Percentiles rank a stretch among this genome's conserved stretches.
Evolutionary conservation across 2,113 vertebrate species (phyloP).

Genomic region (Gobio gobio): DNA sequence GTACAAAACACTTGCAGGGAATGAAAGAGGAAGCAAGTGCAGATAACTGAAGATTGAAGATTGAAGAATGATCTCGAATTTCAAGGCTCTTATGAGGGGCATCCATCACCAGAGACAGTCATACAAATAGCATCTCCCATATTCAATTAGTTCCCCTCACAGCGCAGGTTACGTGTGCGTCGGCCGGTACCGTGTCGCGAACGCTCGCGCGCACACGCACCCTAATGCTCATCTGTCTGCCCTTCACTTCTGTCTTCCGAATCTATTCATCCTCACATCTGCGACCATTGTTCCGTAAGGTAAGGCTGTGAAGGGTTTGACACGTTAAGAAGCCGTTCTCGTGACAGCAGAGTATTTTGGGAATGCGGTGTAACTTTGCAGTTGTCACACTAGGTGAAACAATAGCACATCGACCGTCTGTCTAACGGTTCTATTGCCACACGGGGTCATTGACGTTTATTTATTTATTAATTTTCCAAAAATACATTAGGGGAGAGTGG

Average conservation of each 20-base stretch:
- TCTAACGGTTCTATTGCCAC: constrained; percentile 35
- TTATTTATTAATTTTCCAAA: no score
- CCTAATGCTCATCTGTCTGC: background rate
- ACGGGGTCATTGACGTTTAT: background rate
- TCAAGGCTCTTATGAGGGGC: constrained; percentile 76
- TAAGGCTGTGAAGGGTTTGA: constrained; percentile 11
- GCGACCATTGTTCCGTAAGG: constrained; percentile 11
- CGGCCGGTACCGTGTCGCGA: background rate
- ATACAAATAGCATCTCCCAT: constrained; percentile 69
- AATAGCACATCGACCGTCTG: constrained; percentile 10
- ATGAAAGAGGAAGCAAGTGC: constrained; percentile 56
- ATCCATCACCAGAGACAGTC: constrained; percentile 76
- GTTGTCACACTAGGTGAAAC: constrained; percentile 19
- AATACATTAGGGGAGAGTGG: no score
- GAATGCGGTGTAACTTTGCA: constrained; percentile 37
- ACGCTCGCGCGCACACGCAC: background rate
- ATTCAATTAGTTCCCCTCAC: constrained; percentile 71
- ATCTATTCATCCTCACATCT: constrained; percentile 40
- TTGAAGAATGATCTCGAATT: constrained; percentile 76
- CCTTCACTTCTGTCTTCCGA: constrained; percentile 16
- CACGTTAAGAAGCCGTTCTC: constrained; percentile 1
- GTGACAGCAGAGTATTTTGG: constrained; percentile 8
- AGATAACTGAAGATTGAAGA: constrained; percentile 73
- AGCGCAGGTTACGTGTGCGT: constrained; percentile 52
- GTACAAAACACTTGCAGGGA: constrained; percentile 26